These are phyloP conservation scores for Aurelia aurita DNA, from an alignment of 30 jellyfish, hydroid and myxozoan genomes.

Conservation along the genomic window DNA sequence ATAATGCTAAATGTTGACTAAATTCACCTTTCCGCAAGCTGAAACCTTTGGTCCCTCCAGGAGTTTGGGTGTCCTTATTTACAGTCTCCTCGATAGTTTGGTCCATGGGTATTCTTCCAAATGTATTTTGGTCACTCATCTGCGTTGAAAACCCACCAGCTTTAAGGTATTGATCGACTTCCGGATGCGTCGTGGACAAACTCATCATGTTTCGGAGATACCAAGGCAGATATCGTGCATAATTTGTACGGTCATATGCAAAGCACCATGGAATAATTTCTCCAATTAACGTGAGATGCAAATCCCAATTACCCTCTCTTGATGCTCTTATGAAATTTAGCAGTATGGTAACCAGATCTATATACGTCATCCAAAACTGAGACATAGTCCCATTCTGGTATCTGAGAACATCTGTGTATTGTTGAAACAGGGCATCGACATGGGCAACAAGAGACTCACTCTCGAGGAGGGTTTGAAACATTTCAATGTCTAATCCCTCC, in stretches of 20 bases:
- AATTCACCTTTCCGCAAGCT: conserved; percentile 8
- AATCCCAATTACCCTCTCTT: conserved; percentile 44
- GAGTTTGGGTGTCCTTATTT: conserved; percentile 42
- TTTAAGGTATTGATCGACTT: conserved; percentile 2
- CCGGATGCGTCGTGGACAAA: conserved; percentile 40
- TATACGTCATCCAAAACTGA: conserved; percentile 46
- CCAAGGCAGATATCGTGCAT: conserved; percentile 26
- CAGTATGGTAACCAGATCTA: conserved; percentile 34
- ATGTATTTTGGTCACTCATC: conserved; percentile 5
- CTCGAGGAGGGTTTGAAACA: too few species aligned
- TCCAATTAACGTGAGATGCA: conserved; percentile 21
- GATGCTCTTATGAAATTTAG: conserved; percentile 33
- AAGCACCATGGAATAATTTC: conserved; percentile 47
- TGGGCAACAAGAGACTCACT: too few species aligned
- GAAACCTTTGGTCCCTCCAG: conserved; percentile 43
- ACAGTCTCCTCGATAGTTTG: conserved; percentile 43
- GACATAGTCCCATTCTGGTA: conserved; percentile 12
- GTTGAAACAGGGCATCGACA: too few species aligned
- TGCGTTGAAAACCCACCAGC: conserved; percentile 50
- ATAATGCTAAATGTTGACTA: too few species aligned
- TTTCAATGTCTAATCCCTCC: too few species aligned
- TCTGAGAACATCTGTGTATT: too few species aligned
- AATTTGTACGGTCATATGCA: conserved; percentile 38
- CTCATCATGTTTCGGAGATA: conserved; percentile 17
- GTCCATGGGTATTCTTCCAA: conserved; percentile 7